Evolutionary conservation across 2,113 vertebrate species (phyloP), one percentile per base, ranked within the genome.

Genomic region (Elaphurus davidianus): DNA sequence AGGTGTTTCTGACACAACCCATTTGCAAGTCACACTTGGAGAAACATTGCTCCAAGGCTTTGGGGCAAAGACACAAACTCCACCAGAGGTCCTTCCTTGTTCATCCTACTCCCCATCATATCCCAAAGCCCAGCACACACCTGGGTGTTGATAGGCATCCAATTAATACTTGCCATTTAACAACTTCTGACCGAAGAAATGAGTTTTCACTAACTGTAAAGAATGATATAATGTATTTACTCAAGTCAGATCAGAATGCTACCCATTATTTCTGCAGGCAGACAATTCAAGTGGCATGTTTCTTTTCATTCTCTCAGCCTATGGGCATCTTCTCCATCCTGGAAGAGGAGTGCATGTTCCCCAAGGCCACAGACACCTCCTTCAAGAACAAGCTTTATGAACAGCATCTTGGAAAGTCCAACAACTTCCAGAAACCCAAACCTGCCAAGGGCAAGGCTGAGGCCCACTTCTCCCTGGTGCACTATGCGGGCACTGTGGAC

Each of bases 271-370:
- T 91, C 45, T 91, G 40, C 25, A 60, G 91, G 60, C 16, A 81
- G 16, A 54, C 16, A 84, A 74, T 40, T 95, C 78, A 92, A 90
- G 67, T 15, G 16, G 3, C 45, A 78, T 90, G 7, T 96, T 50
- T 54, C 47, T 97, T 36, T 36, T 87, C 17, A 40, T 96, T 60
- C 71, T 93, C 84, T 30, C 36, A 99, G 99, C 99, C 99, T 0
- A 99, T 99, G 99, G 99, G 99, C 10, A 99, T 99, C 96, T 99
- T 99, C 98, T 99, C 99, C 98, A 99, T 99, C 98, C 98, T 99
- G 33, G 99, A 99, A 97, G 99, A 99, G 98, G 99, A 99, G 97
- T 99, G 99, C 97, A 99, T 99, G 99, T 99, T 99, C 97, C 99
- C 99, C 97, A 99, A 99, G 99, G 99, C 99, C 14, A 99, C 99